Percentiles rank a stretch among this genome's conserved stretches.
Evolutionary conservation across 2,113 vertebrate species (phyloP).

Genomic region (Odocoileus hemionus): DNA sequence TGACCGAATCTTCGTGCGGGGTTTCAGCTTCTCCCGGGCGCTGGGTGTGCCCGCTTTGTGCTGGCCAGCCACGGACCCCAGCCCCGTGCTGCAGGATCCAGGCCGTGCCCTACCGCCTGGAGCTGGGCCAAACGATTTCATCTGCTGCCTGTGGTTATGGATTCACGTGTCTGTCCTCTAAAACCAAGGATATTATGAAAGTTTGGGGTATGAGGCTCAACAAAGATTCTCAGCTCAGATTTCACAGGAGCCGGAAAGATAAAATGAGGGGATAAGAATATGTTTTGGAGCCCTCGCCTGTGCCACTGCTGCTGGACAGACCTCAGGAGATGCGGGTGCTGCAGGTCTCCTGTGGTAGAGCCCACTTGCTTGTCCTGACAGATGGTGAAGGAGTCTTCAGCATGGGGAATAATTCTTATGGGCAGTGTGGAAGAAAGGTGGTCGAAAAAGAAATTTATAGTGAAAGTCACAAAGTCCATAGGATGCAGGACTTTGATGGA

Average conservation of each 20-base stretch:
- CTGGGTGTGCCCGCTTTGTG: constrained; percentile 91
- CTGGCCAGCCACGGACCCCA: constrained; percentile 62
- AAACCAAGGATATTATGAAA: constrained; percentile 88
- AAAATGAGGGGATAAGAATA: constrained; percentile 87
- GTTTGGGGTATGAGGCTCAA: constrained; percentile 98
- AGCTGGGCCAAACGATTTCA: constrained; percentile 85
- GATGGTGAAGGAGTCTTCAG: constrained; percentile 95
- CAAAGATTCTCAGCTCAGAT: constrained; percentile 97
- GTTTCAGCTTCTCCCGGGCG: constrained; percentile 89
- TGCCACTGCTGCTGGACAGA: constrained; percentile 85
- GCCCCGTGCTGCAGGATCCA: constrained; percentile 86
- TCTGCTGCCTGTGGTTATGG: constrained; percentile 96
- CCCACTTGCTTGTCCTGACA: constrained; percentile 94
- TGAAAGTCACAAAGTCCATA: constrained; percentile 89
- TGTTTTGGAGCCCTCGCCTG: constrained; percentile 90
- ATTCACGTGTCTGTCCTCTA: constrained; percentile 90
- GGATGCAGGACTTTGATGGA: constrained; percentile 86
- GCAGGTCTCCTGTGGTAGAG: constrained; percentile 94
- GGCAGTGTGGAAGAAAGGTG: constrained; percentile 91
- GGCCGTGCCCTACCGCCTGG: constrained; percentile 88
- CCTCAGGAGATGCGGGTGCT: constrained; percentile 89
- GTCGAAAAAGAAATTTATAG: constrained; percentile 89
- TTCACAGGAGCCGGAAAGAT: constrained; percentile 87
- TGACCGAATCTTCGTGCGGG: constrained; percentile 93
- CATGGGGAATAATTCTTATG: constrained; percentile 94